phyloP scores from a whole-genome alignment of 2,797 vertebrate species.

The Syngnathus rostellatus region DNA sequence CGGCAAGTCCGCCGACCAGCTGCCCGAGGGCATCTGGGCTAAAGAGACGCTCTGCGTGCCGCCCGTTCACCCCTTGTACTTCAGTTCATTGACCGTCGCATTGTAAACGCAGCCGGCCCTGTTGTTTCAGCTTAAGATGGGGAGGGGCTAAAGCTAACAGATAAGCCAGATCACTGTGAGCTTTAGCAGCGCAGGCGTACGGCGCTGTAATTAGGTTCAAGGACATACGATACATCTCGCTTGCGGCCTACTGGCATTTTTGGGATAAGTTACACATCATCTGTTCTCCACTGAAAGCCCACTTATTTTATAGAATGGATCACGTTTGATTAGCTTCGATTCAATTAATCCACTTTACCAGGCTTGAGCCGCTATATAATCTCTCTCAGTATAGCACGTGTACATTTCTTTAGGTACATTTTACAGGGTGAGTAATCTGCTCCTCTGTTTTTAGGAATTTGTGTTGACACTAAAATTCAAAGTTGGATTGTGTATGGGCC shows the following conservation, averaged over 20 bases:
- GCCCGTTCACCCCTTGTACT: slow-evolving; percentile 14
- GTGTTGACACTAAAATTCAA: too few species aligned
- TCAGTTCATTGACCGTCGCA: slow-evolving; percentile 55
- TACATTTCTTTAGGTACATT: background rate
- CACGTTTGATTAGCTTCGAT: background rate
- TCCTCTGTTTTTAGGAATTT: background rate
- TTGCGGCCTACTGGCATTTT: slow-evolving; percentile 16
- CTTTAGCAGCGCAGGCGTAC: slow-evolving; percentile 52
- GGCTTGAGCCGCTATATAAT: background rate
- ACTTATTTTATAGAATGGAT: background rate
- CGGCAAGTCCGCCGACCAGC: background rate
- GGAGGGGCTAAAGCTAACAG: slow-evolving; percentile 61
- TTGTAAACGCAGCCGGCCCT: slow-evolving; percentile 54
- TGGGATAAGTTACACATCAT: background rate
- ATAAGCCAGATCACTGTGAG: slow-evolving; percentile 70
- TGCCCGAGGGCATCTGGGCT: background rate
- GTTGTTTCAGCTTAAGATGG: slow-evolving; percentile 64
- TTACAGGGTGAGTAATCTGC: background rate
- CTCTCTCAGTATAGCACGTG: background rate
- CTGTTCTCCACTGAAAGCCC: background rate
- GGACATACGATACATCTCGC: slow-evolving; percentile 60
- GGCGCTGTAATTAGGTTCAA: slow-evolving; percentile 67
- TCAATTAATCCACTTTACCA: background rate
- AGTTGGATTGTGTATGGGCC: too few species aligned
- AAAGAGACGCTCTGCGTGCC: background rate